Evolutionary conservation across 2,113 vertebrate genomes (phyloP), one percentile per base, ranked within the genome.

Genomic region (Eclectus roratus): DNA sequence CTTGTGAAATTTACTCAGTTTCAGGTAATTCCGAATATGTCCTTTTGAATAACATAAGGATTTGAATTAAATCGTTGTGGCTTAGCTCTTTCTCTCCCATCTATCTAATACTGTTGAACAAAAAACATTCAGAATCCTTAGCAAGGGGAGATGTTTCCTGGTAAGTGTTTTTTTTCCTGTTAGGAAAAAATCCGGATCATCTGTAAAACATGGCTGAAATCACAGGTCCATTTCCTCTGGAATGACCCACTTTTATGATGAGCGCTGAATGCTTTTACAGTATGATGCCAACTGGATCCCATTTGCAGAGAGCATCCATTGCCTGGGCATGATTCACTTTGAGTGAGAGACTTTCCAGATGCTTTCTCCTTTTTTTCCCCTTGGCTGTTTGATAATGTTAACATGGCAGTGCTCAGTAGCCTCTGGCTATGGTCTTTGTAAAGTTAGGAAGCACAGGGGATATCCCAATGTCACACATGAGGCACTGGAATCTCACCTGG

Each of bases 401-500:
- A 52, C 4, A 3, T 58, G 52, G 39, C 52, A 87, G 20, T 9
- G 50, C 46, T 95, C n/a, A 33, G 80, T 43, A 85, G 80, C 72
- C 77, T 18, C 41, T 80, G 50, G 14, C 33, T 8, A 1, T 66
- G 13, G 39, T 21, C 31, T 72, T 17, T 29, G 43, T 43, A 43
- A 53, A 37, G 39, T 46, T 23, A n/a, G 49, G 65, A 72, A 56
- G 35, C 53, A 21, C 2, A 4, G 28, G 53, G 31, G 29, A 19
- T 46, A 64, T 41, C 55, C 39, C 37, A 44, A 0, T 4, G 14
- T 31, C 1, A 0, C 13, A 28, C 7, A 3, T 4, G 52, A 68
- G 27, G 13, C 18, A 23, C 66, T 92, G 55, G 63, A 87, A 46
- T 50, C 39, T 73, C 24, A 13, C 24, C 15, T 69, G 39, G 29